These are phyloP conservation scores for Chrysolina americana DNA, from an alignment of 2,888 invertebrate genomes.

Conservation along the genomic window DNA sequence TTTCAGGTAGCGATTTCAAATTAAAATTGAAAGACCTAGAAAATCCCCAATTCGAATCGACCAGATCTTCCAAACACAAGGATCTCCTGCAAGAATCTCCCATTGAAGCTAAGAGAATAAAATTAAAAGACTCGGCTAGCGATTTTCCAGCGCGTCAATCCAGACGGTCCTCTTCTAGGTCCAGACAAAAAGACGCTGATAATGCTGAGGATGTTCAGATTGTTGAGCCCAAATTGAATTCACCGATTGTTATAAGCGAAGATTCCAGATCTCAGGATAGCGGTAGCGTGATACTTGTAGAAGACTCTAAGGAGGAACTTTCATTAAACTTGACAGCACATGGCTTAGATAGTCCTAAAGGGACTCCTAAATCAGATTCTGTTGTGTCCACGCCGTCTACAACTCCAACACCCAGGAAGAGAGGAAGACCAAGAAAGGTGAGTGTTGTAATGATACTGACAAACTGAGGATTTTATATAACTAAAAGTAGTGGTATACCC, in stretches of 20 bases:
- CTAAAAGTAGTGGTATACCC: no score
- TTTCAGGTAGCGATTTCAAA: constrained; percentile 16
- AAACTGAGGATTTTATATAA: no score
- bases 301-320: constrained; percentile 51
- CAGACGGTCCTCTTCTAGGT: constrained; percentile 22
- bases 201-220: constrained; percentile 54
- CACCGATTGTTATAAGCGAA: constrained; percentile 59
- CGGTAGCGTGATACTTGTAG: constrained; percentile 52
- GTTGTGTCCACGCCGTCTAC: constrained; percentile 41
- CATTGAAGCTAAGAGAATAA: constrained; percentile 35
- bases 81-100: constrained; percentile 35
- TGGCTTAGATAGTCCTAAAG: constrained; percentile 25
- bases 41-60: constrained; percentile 16
- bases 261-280: constrained; percentile 57
- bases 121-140: constrained; percentile 18
- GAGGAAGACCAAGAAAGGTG: constrained; percentile 71
- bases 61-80: constrained; percentile 33
- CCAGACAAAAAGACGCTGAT: constrained; percentile 42
- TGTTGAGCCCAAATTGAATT: constrained; percentile 53
- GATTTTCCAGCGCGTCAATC: constrained; percentile 8
- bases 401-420: constrained; percentile 65
- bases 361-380: constrained; percentile 32
- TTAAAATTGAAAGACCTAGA: constrained; percentile 21
- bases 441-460: background rate
- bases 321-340: constrained; percentile 19